Base-by-base conservation (phyloP, 1,140 invertebrate genomes). In the Homarus americanus region DNA sequence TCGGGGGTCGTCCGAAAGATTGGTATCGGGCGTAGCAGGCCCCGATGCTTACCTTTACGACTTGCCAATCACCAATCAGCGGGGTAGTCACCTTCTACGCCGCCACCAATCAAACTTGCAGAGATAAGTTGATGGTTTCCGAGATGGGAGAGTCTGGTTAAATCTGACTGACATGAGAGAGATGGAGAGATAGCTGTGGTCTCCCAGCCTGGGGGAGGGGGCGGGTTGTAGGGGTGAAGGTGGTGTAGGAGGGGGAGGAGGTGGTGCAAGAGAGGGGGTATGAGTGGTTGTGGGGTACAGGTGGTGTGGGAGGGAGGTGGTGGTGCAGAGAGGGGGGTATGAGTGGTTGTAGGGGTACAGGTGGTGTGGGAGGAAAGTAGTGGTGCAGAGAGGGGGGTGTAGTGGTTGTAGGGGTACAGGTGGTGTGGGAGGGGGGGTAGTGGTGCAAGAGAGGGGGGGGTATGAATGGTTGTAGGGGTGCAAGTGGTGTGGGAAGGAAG, bases 151-250 rank as follows among this genome's bases (percentile, higher is more conserved):
- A 84, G 66, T 40, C 66, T 34, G 66, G 36, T 66, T 73, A 53
- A 17, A 41, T 85, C 58, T 85, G 82, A 73, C 66, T 85, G 82
- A 72, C 82, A 83, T 83, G 82, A 72, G 82, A 73, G 41, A 73
- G 82, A 85, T 85, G 82, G 66, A 44, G 82, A 83, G 82, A 85
- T 85, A 73, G 78, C n/a, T n/a, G n/a, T n/a, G n/a, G n/a, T n/a
- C n/a, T n/a, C n/a, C n/a, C 24, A 32, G 63, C 28, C 63, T 69
- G 44, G 78, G 28, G 32, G 24, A 44, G 44, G 78, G n/a, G 20
- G 79, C 28, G n/a, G 40, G 24, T 36, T 5, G 41, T 5, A n/a
- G 49, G 12, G 76, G 34, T 38, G 76, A 2, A 32, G n/a, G 2
- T 28, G 24, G 24, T 12, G 53, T 10, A 63, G 53, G 53, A 40